Percentiles rank a stretch among this genome's conserved stretches.
Evolutionary conservation across 1,140 invertebrate genomes (phyloP).

Genomic region (Zaprionus camerounensis): DNA sequence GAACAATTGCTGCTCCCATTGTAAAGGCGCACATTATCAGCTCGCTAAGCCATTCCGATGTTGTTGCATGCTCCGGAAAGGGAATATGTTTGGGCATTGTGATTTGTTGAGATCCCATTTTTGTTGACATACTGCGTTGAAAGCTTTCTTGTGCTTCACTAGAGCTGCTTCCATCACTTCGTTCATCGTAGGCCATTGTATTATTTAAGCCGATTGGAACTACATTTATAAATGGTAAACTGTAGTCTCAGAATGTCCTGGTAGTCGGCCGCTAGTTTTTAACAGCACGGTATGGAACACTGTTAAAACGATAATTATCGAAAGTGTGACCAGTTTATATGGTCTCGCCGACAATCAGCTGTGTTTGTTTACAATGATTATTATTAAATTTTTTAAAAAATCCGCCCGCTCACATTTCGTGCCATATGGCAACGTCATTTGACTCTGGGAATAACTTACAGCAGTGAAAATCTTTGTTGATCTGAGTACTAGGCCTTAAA

Average conservation of each 20-base stretch:
- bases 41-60: slow-evolving; percentile 94
- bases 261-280: not conserved
- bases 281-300: not conserved
- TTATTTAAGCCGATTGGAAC: slow-evolving; percentile 4
- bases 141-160: slow-evolving; percentile 60
- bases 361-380: not conserved
- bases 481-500: no score
- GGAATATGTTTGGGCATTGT: slow-evolving; percentile 91
- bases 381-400: no score
- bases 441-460: no score
- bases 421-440: no score
- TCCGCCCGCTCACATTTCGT: no score
- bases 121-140: slow-evolving; percentile 44
- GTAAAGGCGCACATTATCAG: slow-evolving; percentile 93
- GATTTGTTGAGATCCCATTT: slow-evolving; percentile 42
- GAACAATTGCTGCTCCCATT: slow-evolving; percentile 89
- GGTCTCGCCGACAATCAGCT: not conserved
- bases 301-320: not conserved
- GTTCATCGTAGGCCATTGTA: slow-evolving; percentile 68
- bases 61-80: slow-evolving; percentile 93
- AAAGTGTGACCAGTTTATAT: not conserved
- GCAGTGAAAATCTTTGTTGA: no score
- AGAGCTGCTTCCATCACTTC: slow-evolving; percentile 70
- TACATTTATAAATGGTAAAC: slow-evolving; percentile 22
- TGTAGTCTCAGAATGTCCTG: not conserved